phyloP scores from a whole-genome alignment of 2,888 invertebrate genomes.

The Ichneumoninae sp. region DNA sequence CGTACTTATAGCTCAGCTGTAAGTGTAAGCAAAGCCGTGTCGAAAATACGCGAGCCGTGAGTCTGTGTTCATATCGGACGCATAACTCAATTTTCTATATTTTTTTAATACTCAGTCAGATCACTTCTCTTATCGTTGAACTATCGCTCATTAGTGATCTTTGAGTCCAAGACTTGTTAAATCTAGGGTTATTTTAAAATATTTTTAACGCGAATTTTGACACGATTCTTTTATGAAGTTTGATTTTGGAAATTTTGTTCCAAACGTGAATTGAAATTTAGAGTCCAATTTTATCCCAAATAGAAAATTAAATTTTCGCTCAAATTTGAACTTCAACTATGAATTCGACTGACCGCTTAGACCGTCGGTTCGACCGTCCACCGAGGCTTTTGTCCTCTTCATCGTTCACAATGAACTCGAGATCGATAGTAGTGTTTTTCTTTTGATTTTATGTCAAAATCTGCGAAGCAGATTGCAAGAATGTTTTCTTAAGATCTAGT shows the following conservation, averaged over 20 bases:
- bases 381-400: neutral
- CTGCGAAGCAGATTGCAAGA: slow-evolving; percentile 30
- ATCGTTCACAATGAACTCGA: slow-evolving; percentile 24
- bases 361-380: neutral
- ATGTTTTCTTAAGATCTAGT: slow-evolving; percentile 68
- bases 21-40: neutral
- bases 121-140: neutral
- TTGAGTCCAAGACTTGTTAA: neutral
- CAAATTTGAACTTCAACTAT: neutral
- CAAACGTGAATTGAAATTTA: neutral
- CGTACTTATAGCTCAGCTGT: neutral
- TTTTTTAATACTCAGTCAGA: neutral
- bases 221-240: neutral
- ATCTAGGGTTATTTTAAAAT: neutral
- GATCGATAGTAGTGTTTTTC: slow-evolving; percentile 69
- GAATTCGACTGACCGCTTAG: neutral
- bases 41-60: neutral
- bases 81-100: neutral
- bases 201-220: neutral
- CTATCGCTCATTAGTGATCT: neutral
- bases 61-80: neutral
- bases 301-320: neutral
- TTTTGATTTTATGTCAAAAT: slow-evolving; percentile 63
- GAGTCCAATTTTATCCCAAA: neutral
- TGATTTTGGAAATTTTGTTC: neutral